A percentile compares a stretch with the other conserved stretches of the same genome.
phyloP scores from a whole-genome alignment of 2,113 vertebrate species.

The Erpornis zantholeuca region DNA sequence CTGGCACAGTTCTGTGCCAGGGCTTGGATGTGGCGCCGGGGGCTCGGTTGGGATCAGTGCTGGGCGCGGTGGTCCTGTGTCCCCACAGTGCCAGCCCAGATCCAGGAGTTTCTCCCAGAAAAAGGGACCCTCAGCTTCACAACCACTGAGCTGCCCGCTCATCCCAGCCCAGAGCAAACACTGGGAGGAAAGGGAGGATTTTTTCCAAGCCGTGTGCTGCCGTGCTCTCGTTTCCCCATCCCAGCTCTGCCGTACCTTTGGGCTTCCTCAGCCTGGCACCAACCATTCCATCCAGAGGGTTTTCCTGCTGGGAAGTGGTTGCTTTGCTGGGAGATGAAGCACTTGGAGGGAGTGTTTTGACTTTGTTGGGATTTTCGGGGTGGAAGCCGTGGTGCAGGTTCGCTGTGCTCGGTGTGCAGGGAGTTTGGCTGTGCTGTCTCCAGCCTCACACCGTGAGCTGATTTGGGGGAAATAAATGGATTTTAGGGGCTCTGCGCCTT shows the following conservation, averaged over 20 bases:
- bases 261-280: not conserved
- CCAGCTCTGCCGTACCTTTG: not conserved
- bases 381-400: fast-evolving
- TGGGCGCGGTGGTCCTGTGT: not conserved
- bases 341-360: fast-evolving
- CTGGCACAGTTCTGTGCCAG: fast-evolving
- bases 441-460: not conserved
- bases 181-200: not conserved
- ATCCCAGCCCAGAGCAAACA: not conserved
- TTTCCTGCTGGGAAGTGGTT: not conserved
- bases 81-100: not conserved
- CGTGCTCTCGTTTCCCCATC: fast-evolving
- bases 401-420: not conserved
- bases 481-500: not conserved
- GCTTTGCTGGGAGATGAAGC: not conserved
- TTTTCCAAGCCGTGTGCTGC: fast-evolving
- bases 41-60: not conserved
- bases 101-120: not conserved
- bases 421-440: not conserved
- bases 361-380: not conserved
- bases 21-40: not conserved
- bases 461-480: fast-evolving
- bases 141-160: fast-evolving
- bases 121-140: not conserved
- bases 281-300: not conserved